Evolutionary conservation across 2,888 invertebrate species (phyloP), one percentile per base, ranked within the genome.

Genomic region (Buathra laborator): DNA sequence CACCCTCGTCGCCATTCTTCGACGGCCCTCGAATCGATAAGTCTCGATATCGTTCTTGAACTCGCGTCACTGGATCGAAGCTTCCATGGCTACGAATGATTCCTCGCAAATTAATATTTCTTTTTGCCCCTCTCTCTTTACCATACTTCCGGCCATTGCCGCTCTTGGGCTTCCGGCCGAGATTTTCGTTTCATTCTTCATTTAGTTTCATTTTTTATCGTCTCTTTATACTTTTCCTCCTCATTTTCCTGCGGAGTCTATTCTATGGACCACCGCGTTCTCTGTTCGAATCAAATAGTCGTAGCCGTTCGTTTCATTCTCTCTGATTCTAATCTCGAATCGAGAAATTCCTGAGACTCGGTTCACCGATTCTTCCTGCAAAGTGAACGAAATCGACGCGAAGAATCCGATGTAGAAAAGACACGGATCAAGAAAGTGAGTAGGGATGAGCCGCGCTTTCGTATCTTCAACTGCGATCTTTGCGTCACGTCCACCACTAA

Each of bases 21-120:
- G 51, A 62, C 43, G 66, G 70, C 71, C 62, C 84, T 77, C 46
- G 70, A 85, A 85, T 85, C 84, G 84, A 85, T 85, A 82, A 84
- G 81, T 81, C 78, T 78, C 84, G 76, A 84, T 84, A 77, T 77
- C 81, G 78, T 78, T 74, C 77, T 68, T 56, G 48, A 71, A 51
- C 68, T 67, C 59, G 64, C 48, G 64, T 66, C 72, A 78, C 67
- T 64, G 70, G 81, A 78, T 84, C 74, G 81, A 84, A 84, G 78
- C 78, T 84, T 84, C 77, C 64, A 53, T 68, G 44, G 78, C 74
- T 68, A 81, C 74, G 70, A 78, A 84, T 78, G 81, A 81, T 74
- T 75, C 81, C 74, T 72, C 68, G 74, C 64, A 84, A 81, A 81
- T 84, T 84, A 81, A 84, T 84, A 81, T 64, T 66, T 68, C 51